phyloP scores from a whole-genome alignment of 2,797 vertebrate species.

The Podarcis siculus region DNA sequence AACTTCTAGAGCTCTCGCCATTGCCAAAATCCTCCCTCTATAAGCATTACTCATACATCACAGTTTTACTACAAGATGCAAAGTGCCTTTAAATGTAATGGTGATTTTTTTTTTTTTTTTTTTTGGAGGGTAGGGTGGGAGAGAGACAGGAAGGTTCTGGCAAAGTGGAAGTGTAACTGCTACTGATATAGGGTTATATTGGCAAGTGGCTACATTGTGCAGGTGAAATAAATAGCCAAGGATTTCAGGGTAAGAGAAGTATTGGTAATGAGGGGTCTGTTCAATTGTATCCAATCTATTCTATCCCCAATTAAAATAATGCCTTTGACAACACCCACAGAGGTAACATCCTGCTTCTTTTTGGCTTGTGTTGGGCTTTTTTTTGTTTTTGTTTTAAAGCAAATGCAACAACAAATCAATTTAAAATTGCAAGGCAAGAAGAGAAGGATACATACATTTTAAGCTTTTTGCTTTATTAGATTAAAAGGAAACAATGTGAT shows the following conservation, averaged over 20 bases:
- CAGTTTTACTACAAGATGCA: neutral
- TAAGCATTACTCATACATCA: neutral
- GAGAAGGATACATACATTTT: neutral
- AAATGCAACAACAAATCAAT: neutral
- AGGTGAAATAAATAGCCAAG: neutral
- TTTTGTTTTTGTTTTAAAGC: neutral
- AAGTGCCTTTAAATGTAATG: neutral
- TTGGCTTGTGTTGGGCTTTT: neutral
- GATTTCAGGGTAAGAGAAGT: neutral
- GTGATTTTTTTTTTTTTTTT: neutral
- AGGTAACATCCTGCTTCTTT: conserved; percentile 23
- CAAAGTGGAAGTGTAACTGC: neutral
- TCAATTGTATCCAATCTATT: neutral
- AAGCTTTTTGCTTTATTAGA: neutral
- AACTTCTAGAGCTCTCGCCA: neutral
- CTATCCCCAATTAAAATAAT: neutral
- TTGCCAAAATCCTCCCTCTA: neutral
- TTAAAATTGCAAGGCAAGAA: conserved; percentile 29
- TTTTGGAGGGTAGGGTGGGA: accelerated
- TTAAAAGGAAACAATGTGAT: neutral
- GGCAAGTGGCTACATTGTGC: neutral
- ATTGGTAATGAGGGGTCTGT: neutral
- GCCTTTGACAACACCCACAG: conserved; percentile 8
- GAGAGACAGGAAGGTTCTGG: too few species aligned
- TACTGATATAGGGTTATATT: neutral